phyloP scores from a whole-genome alignment of 2,113 vertebrate genomes.

The Syngnathus typhle region DNA sequence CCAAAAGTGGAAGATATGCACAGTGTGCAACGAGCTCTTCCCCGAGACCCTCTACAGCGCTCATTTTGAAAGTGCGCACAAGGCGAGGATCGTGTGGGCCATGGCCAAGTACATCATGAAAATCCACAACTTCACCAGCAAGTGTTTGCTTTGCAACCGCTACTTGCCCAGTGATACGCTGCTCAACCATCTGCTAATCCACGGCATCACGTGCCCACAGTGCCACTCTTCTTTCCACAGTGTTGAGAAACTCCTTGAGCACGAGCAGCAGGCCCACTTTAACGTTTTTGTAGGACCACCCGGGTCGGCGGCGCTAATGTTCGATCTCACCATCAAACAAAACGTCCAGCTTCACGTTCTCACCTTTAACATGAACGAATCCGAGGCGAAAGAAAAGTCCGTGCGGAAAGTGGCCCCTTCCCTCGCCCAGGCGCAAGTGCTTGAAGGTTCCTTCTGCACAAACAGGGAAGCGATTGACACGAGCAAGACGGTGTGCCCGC shows the following conservation, averaged over 20 bases:
- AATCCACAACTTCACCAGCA: constrained; percentile 98
- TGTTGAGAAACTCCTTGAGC: constrained; percentile 92
- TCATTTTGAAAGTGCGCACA: constrained; percentile 96
- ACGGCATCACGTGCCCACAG: constrained; percentile 92
- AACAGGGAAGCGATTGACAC: constrained; percentile 75
- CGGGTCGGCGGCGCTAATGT: constrained; percentile 87
- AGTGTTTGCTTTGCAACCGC: constrained; percentile 97
- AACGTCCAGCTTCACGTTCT: constrained; percentile 93
- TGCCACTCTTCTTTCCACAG: constrained; percentile 92
- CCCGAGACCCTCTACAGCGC: constrained; percentile 92
- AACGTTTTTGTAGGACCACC: constrained; percentile 84
- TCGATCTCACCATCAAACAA: constrained; percentile 91
- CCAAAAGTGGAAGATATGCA: constrained; percentile 98
- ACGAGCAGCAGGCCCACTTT: constrained; percentile 81
- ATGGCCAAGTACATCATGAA: constrained; percentile 98
- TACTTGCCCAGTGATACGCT: constrained; percentile 93
- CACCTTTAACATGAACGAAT: constrained; percentile 90
- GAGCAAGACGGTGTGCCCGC: constrained; percentile 89
- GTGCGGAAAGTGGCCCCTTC: constrained; percentile 68
- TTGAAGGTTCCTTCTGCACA: constrained; percentile 72
- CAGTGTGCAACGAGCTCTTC: constrained; percentile 96
- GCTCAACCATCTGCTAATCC: constrained; percentile 97
- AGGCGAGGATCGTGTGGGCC: constrained; percentile 91
- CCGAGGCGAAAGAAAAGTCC: constrained; percentile 76
- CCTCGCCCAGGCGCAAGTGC: constrained; percentile 69